phyloP scores from a whole-genome alignment of 2,797 vertebrate genomes.

The Anguilla marmorata region DNA sequence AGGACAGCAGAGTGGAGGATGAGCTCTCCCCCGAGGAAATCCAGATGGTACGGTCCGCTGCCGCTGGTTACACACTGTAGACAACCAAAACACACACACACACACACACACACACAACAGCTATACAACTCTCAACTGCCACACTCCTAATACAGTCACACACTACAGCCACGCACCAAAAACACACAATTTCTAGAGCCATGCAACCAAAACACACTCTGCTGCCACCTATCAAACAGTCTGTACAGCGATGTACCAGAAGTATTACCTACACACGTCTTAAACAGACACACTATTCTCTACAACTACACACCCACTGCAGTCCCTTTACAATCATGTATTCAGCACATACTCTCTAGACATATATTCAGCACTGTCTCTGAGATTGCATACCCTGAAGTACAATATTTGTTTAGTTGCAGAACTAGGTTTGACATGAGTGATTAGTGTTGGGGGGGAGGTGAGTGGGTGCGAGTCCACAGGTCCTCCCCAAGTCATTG shows the following conservation, averaged over 20 bases:
- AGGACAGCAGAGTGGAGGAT: slow-evolving; percentile 82
- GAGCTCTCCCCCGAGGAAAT: slow-evolving; percentile 96
- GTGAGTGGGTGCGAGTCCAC: neutral
- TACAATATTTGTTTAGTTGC: neutral
- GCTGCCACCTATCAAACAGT: neutral
- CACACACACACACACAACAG: neutral
- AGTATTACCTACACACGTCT: neutral
- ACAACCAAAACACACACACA: neutral
- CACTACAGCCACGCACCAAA: neutral
- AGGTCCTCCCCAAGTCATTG: neutral
- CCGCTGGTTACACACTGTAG: slow-evolving; percentile 18
- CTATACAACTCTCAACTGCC: neutral
- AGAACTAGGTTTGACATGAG: neutral
- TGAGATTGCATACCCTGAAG: too few species aligned
- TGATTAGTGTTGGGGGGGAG: neutral
- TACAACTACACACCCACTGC: neutral
- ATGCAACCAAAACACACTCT: neutral
- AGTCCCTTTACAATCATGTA: neutral
- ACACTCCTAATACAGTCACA: neutral
- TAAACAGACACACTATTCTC: neutral
- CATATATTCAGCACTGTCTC: neutral
- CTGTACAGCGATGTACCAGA: neutral
- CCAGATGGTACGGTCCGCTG: slow-evolving; percentile 81
- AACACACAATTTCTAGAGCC: neutral
- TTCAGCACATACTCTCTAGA: too few species aligned